phyloP scores from a whole-genome alignment of 53 echinoderm and acorn worm species.

The Temnopleurus reevesii region DNA sequence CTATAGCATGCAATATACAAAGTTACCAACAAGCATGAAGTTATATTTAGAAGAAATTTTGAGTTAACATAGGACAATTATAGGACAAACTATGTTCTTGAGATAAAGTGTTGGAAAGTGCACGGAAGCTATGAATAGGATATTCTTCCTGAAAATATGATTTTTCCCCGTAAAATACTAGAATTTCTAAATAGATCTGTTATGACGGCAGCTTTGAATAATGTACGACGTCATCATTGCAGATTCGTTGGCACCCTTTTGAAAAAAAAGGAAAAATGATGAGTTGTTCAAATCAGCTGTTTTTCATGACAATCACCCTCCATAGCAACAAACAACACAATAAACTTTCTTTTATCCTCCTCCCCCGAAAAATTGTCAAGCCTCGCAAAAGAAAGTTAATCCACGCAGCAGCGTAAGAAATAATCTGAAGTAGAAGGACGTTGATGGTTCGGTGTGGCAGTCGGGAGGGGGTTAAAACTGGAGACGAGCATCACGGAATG shows the following conservation, averaged over 20 bases:
- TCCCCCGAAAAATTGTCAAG: not conserved
- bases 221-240: not conserved
- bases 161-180: too few species aligned
- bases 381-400: not conserved
- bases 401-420: not conserved
- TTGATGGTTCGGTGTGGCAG: not conserved
- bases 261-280: not conserved
- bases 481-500: not conserved
- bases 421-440: not conserved
- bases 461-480: not conserved
- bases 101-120: too few species aligned
- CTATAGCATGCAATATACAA: too few species aligned
- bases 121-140: too few species aligned
- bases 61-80: too few species aligned
- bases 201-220: too few species aligned
- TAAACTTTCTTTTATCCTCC: not conserved
- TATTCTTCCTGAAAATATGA: too few species aligned
- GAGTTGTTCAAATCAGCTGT: slow-evolving; percentile 3
- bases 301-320: not conserved
- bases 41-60: too few species aligned
- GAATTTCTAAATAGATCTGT: too few species aligned
- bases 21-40: too few species aligned
- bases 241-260: not conserved
- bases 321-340: slow-evolving; percentile 11
- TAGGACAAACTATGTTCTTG: too few species aligned